Evolutionary conservation across 2,113 vertebrate species (phyloP).

Genomic region (Platanista minor): DNA sequence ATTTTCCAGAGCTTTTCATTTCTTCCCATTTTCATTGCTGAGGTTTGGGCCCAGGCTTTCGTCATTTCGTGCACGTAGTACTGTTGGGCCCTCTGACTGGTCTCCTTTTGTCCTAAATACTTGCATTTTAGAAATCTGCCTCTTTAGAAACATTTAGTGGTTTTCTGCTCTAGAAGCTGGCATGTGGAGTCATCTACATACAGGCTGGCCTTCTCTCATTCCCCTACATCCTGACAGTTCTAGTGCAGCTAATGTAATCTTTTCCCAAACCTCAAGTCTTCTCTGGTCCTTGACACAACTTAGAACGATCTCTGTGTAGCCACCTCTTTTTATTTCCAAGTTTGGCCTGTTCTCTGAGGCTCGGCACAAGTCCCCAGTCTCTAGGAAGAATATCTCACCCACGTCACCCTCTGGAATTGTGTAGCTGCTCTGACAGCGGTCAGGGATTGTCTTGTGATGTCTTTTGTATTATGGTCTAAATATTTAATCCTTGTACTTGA

Average conservation of each 20-base stretch:
- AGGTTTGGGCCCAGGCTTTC: neutral
- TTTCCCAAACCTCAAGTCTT: neutral
- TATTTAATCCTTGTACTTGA: neutral
- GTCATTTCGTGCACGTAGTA: rapidly evolving
- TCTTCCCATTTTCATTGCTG: neutral
- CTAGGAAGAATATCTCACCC: neutral
- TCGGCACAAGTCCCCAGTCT: neutral
- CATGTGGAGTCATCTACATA: rapidly evolving
- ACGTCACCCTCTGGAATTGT: neutral
- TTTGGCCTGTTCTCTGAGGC: neutral
- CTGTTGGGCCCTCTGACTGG: neutral
- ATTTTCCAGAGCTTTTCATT: neutral
- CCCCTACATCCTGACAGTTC: neutral
- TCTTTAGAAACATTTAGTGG: neutral
- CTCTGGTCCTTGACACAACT: neutral
- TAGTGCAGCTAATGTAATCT: neutral
- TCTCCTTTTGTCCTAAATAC: neutral
- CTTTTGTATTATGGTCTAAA: neutral
- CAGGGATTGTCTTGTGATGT: neutral
- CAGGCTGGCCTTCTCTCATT: neutral
- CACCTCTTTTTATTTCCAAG: neutral
- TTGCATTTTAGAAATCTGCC: neutral
- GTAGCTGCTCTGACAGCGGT: rapidly evolving
- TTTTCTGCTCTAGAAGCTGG: neutral
- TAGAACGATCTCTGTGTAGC: neutral